phyloP scores from a whole-genome alignment of 2,113 vertebrate species.

The Morone chrysops region DNA sequence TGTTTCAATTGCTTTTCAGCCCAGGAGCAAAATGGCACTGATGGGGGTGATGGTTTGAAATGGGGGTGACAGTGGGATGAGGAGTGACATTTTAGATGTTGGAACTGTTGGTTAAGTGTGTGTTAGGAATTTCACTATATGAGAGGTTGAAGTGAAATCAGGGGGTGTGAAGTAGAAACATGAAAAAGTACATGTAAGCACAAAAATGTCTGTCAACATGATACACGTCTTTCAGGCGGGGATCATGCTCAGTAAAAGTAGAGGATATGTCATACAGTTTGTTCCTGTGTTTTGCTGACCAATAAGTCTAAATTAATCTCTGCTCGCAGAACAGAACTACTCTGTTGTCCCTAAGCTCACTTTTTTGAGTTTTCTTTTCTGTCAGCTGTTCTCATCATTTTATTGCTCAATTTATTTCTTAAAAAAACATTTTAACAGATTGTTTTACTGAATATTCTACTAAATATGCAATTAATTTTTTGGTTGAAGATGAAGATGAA shows the following conservation, averaged over 20 bases:
- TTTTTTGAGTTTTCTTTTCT: conserved; percentile 30
- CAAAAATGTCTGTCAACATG: conserved; percentile 43
- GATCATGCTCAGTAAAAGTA: conserved; percentile 33
- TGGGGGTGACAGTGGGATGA: conserved; percentile 73
- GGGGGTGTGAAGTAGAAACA: conserved; percentile 33
- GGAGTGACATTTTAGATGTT: conserved; percentile 73
- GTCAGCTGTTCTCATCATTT: conserved; percentile 13
- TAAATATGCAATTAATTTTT: background rate
- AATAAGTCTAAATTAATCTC: conserved; percentile 21
- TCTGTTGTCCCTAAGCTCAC: conserved; percentile 11
- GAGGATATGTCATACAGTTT: conserved; percentile 20
- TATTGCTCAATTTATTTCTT: conserved; percentile 12
- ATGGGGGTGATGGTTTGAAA: conserved; percentile 80
- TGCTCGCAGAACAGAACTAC: background rate
- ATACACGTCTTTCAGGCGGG: conserved; percentile 37
- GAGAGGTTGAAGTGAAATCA: conserved; percentile 50
- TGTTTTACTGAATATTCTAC: background rate
- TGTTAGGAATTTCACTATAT: conserved; percentile 53
- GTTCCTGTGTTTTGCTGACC: conserved; percentile 37
- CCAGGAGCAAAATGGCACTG: conserved; percentile 80
- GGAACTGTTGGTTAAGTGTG: conserved; percentile 68
- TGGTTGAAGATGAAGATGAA: conserved; percentile 23
- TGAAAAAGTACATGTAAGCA: conserved; percentile 39
- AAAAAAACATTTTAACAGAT: background rate
- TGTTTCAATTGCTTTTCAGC: conserved; percentile 85